These are phyloP conservation scores for Tyria jacobaeae DNA, from an alignment of 2,888 invertebrate genomes.

Conservation along the genomic window DNA sequence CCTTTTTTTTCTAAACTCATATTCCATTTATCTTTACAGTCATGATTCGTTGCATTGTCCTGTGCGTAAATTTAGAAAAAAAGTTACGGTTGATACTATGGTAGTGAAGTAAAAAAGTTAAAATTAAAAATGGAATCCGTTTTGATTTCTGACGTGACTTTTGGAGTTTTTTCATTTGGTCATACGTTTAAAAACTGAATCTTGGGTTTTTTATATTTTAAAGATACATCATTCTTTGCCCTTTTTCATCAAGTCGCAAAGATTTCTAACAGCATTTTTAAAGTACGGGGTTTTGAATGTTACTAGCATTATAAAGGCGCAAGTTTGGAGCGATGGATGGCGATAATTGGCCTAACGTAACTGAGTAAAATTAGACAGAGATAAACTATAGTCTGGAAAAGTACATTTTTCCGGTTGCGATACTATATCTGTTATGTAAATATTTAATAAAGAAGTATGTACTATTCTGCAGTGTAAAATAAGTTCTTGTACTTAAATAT, in stretches of 20 bases:
- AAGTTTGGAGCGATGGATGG: too few species aligned
- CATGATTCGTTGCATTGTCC: slow-evolving; percentile 79
- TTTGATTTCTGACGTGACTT: slow-evolving; percentile 47
- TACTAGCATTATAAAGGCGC: too few species aligned
- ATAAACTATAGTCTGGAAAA: too few species aligned
- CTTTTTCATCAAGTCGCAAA: neutral
- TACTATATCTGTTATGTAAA: neutral
- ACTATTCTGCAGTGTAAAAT: neutral
- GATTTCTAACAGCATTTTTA: neutral
- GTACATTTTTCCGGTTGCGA: too few species aligned
- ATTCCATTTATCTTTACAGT: slow-evolving; percentile 78
- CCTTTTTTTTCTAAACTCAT: slow-evolving; percentile 64
- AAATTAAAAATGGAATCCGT: slow-evolving; percentile 48
- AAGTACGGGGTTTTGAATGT: too few species aligned
- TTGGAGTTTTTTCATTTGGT: slow-evolving; percentile 17
- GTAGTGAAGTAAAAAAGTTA: slow-evolving; percentile 42
- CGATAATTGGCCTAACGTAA: too few species aligned
- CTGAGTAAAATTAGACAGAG: too few species aligned
- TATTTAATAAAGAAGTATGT: neutral
- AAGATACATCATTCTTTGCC: slow-evolving; percentile 8
- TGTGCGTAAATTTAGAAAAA: slow-evolving; percentile 69
- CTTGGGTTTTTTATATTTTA: neutral
- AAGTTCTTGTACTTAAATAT: slow-evolving; percentile 2
- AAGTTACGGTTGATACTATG: slow-evolving; percentile 46
- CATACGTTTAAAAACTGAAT: slow-evolving; percentile 23